Percentiles rank a stretch among this genome's conserved stretches.
phyloP scores from a whole-genome alignment of 2,797 vertebrate genomes.

The Danio albolineatus region DNA sequence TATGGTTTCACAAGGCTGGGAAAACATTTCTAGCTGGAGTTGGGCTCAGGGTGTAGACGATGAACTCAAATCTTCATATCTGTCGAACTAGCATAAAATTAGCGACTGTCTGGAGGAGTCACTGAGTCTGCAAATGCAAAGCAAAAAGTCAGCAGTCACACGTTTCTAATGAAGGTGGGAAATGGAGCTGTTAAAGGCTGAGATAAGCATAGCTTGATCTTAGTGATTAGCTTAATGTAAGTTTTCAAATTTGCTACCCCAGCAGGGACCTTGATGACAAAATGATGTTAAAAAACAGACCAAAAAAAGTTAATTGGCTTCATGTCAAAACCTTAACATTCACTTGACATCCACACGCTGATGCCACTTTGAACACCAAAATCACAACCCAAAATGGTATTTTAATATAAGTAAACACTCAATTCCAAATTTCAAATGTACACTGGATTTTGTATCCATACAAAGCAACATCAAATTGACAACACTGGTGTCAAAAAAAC shows the following conservation, averaged over 20 bases:
- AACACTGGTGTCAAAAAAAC: no score
- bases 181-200: slow-evolving; percentile 48
- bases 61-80: slow-evolving; percentile 68
- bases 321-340: no score
- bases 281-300: no score
- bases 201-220: slow-evolving; percentile 6
- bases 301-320: no score
- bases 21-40: slow-evolving; percentile 57
- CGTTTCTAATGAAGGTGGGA: slow-evolving; percentile 58
- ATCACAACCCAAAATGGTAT: no score
- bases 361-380: no score
- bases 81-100: slow-evolving; percentile 69
- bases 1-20: slow-evolving; percentile 69
- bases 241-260: background rate
- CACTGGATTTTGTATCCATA: no score
- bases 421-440: no score
- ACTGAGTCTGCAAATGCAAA: slow-evolving; percentile 63
- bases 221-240: background rate
- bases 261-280: no score
- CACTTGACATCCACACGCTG: no score
- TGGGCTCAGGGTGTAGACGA: slow-evolving; percentile 54
- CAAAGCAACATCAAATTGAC: no score
- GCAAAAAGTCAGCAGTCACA: slow-evolving; percentile 70
- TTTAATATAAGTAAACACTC: no score
- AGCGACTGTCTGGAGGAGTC: slow-evolving; percentile 65